phyloP scores from a whole-genome alignment of 2,113 vertebrate species.

The Gambusia affinis region DNA sequence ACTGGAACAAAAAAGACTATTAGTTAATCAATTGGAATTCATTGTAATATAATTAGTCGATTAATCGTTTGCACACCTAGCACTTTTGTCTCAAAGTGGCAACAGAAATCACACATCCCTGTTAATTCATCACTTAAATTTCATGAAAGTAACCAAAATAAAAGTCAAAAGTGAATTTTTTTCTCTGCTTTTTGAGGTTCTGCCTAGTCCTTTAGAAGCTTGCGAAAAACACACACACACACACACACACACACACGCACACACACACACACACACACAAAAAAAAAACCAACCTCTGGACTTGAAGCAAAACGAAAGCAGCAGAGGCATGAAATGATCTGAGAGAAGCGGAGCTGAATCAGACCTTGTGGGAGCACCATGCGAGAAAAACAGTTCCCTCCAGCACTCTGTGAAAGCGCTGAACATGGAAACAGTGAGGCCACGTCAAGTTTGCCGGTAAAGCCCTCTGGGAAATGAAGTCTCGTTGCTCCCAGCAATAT shows the following conservation, averaged over 20 bases:
- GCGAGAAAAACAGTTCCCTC: constrained; percentile 32
- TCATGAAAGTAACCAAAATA: background rate
- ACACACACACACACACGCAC: no score
- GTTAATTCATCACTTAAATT: background rate
- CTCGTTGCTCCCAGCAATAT: constrained; percentile 43
- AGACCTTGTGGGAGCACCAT: constrained; percentile 50
- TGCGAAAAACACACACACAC: background rate
- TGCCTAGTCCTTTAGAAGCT: constrained; percentile 2
- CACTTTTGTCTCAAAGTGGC: background rate
- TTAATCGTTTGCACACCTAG: no score
- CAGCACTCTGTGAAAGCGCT: constrained; percentile 54
- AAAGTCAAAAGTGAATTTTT: background rate
- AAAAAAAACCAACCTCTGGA: background rate
- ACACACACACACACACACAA: no score
- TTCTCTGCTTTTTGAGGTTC: constrained; percentile 1
- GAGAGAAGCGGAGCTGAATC: constrained; percentile 57
- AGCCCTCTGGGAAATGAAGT: constrained; percentile 61
- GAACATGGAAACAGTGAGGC: constrained; percentile 52
- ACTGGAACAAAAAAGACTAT: no score
- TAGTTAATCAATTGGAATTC: no score
- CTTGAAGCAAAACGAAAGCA: constrained; percentile 12
- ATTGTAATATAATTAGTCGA: no score
- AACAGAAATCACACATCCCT: background rate
- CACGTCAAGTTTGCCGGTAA: constrained; percentile 37
- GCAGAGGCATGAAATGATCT: constrained; percentile 24